These are phyloP conservation scores for Drosophila kohkoa DNA, from an alignment of 1,140 invertebrate genomes.

Conservation along the genomic window DNA sequence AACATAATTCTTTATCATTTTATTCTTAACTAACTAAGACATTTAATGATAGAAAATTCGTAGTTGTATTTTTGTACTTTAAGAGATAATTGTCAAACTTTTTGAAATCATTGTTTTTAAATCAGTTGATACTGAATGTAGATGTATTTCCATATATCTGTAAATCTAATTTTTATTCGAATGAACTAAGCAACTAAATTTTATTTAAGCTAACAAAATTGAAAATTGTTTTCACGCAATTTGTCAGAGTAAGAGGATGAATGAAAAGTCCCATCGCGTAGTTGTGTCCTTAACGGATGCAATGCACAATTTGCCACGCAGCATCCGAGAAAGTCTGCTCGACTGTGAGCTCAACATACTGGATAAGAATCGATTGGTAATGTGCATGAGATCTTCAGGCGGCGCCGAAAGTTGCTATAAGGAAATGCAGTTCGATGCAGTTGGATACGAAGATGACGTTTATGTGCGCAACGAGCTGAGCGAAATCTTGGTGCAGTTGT, in stretches of 20 bases:
- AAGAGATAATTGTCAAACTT: too few species aligned
- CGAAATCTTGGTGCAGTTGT: constrained; percentile 49
- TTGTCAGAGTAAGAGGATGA: not conserved
- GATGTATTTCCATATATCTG: constrained; percentile 3
- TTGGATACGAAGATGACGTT: constrained; percentile 59
- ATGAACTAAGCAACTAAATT: constrained; percentile 8
- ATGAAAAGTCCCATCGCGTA: constrained; percentile 48
- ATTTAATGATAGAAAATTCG: too few species aligned
- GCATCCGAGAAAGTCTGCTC: not conserved
- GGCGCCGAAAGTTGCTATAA: constrained; percentile 40
- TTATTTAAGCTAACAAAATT: constrained; percentile 48
- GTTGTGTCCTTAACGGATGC: constrained; percentile 57
- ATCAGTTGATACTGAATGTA: not conserved
- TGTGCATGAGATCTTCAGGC: constrained; percentile 20
- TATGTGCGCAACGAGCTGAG: constrained; percentile 43
- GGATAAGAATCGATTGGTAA: constrained; percentile 44
- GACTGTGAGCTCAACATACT: constrained; percentile 51
- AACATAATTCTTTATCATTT: not conserved
- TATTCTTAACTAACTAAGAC: too few species aligned
- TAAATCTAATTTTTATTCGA: constrained; percentile 15
- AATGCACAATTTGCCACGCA: constrained; percentile 16
- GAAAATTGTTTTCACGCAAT: not conserved
- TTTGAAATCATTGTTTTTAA: not conserved
- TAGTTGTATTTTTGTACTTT: too few species aligned
- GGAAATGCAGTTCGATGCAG: constrained; percentile 63